Evolutionary conservation across 2,797 vertebrate genomes (phyloP), one percentile per base, ranked within the genome.

Genomic region (Tinamus major): DNA sequence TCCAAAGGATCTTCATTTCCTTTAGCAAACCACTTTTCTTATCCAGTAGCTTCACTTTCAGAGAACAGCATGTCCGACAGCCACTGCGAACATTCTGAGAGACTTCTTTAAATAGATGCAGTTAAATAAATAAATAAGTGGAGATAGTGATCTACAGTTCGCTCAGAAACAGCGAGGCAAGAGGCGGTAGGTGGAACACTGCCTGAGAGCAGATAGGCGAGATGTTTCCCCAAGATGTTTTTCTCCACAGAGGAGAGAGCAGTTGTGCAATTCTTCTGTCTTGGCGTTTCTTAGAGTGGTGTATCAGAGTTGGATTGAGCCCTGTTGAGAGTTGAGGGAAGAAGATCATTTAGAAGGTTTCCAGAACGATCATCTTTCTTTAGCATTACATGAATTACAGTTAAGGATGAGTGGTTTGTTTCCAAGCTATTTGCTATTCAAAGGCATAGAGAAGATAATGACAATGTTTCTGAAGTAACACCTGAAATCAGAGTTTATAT

Each of bases 261-360:
- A 2, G 15, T 15, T 86, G 71, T 39, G 23, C 17, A 33, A 3
- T 37, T 37, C 86, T 87, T 78, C 72, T 39, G 20, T 71, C 33
- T 18, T 1, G 6, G 2, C 20, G 37, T 53, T 69, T 70, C 92
- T 96, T 75, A 96, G 7, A 92, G 49, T 0, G 94, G 94, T 0
- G 95, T 67, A 58, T 96, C 95, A 5, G 92, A 78, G 27, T 94
- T 97, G 13, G 46, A 2, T 4, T 96, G 69, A 86, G 96, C 95
- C 49, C 96, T 97, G 65, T 64, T 59, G 31, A 79, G 75, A 96
- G 65, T 6, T 13, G 37, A 93, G 18, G 21, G n/a, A 90, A 84
- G 29, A 90, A 3, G 5, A 41, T 18, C 1, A 4, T 53, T 95
- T 77, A 74, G 35, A 39, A 1, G 13, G 21, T 75, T 74, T 76